phyloP scores from a whole-genome alignment of 2,888 invertebrate species.

The Lasius fuliginosus region DNA sequence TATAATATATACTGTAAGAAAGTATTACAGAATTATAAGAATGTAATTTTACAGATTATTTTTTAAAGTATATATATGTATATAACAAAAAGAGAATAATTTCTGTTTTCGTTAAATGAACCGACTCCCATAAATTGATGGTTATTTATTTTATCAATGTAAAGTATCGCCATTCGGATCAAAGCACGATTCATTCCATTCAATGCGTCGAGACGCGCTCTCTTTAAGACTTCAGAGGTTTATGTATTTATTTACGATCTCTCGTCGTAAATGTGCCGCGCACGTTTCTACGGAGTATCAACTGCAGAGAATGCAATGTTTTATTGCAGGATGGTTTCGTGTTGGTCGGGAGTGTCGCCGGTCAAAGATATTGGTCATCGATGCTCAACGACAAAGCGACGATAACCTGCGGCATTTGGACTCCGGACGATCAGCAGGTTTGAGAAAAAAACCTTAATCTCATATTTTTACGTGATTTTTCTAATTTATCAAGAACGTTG shows the following conservation, averaged over 20 bases:
- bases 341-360: conserved; percentile 98
- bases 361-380: conserved; percentile 99
- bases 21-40: neutral
- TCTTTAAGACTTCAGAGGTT: neutral
- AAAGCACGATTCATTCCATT: neutral
- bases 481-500: neutral
- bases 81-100: neutral
- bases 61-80: neutral
- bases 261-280: conserved; percentile 17
- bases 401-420: conserved; percentile 99
- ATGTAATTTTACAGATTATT: neutral
- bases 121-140: neutral
- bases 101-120: neutral
- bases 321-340: conserved; percentile 96
- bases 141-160: conserved; percentile 17
- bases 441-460: conserved; percentile 11
- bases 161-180: neutral
- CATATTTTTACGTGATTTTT: neutral
- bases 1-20: neutral
- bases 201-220: neutral
- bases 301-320: conserved; percentile 26
- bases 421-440: conserved; percentile 97
- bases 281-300: neutral
- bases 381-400: conserved; percentile 97
- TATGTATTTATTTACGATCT: conserved; percentile 45